A percentile compares a stretch with the other conserved stretches of the same genome.
phyloP scores from a whole-genome alignment of 2,888 invertebrate species.

The Noctua fimbriata region DNA sequence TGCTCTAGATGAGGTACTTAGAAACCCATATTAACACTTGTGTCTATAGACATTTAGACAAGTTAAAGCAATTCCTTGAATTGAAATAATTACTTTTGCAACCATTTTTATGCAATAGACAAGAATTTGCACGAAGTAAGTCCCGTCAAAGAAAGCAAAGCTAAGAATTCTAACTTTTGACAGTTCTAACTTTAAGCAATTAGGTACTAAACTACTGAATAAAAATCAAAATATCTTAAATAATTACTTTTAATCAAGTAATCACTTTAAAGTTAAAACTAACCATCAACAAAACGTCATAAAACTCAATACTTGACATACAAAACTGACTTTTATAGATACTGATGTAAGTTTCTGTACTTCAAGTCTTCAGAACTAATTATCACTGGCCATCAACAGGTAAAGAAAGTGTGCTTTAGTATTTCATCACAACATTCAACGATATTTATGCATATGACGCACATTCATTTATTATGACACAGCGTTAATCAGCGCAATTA shows the following conservation, averaged over 20 bases:
- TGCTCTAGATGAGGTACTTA: background rate
- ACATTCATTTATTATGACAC: background rate
- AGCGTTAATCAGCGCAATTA: background rate
- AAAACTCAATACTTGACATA: slow-evolving; percentile 55
- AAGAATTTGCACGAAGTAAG: too few species aligned
- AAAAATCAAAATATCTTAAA: too few species aligned
- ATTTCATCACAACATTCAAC: background rate
- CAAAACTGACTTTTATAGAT: slow-evolving; percentile 1
- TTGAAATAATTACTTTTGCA: too few species aligned
- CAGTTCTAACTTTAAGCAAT: too few species aligned
- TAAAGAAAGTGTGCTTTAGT: background rate
- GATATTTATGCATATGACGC: background rate
- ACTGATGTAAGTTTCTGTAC: background rate
- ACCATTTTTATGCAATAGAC: too few species aligned
- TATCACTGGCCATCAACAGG: background rate
- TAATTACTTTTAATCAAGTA: too few species aligned
- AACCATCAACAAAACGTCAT: background rate
- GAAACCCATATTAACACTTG: background rate
- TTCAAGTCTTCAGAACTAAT: background rate
- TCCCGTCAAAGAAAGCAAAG: too few species aligned
- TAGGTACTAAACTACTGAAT: too few species aligned
- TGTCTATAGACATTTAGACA: background rate
- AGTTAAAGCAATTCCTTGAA: too few species aligned
- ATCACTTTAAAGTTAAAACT: background rate
- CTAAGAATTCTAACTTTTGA: too few species aligned